These are phyloP conservation scores for Lamellibrachia columna DNA, from an alignment of 2,888 invertebrate species.

Conservation along the genomic window DNA sequence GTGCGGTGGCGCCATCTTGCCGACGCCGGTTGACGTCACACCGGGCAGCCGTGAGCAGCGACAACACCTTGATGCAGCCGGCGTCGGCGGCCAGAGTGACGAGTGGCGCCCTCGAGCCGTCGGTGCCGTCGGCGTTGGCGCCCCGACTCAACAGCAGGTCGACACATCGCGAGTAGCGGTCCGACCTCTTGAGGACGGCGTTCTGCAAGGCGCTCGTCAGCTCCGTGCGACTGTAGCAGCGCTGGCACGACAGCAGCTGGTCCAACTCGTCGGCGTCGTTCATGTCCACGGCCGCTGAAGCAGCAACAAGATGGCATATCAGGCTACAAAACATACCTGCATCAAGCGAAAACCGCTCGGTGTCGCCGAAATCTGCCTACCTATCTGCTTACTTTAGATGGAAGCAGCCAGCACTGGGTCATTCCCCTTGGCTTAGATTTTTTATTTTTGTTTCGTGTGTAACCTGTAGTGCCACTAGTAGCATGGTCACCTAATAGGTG, in stretches of 20 bases:
- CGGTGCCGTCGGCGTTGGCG: slow-evolving; percentile 26
- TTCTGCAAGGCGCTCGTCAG: slow-evolving; percentile 26
- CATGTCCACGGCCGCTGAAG: slow-evolving; percentile 29
- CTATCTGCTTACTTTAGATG: too few relatives aligned
- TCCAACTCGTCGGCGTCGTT: slow-evolving; percentile 28
- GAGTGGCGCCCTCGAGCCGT: slow-evolving; percentile 25
- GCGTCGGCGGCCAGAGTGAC: slow-evolving; percentile 30
- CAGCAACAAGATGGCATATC: not conserved
- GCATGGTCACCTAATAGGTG: too few relatives aligned
- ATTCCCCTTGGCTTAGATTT: too few relatives aligned
- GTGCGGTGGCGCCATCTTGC: slow-evolving; percentile 27
- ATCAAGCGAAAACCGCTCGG: not conserved
- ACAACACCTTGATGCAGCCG: slow-evolving; percentile 23
- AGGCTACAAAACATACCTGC: not conserved
- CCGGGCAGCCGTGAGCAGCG: slow-evolving; percentile 21
- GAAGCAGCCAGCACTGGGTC: too few relatives aligned
- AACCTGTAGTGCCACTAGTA: too few relatives aligned
- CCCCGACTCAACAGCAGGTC: slow-evolving; percentile 28
- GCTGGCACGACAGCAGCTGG: slow-evolving; percentile 25
- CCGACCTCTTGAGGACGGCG: slow-evolving; percentile 32
- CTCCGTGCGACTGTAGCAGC: slow-evolving; percentile 24
- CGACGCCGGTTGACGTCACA: slow-evolving; percentile 25
- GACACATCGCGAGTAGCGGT: slow-evolving; percentile 26
- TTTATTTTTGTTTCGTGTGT: too few relatives aligned
- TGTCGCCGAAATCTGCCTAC: too few relatives aligned